Evolutionary conservation across 2,888 invertebrate species (phyloP).

Genomic region (Silvanus unidentatus): DNA sequence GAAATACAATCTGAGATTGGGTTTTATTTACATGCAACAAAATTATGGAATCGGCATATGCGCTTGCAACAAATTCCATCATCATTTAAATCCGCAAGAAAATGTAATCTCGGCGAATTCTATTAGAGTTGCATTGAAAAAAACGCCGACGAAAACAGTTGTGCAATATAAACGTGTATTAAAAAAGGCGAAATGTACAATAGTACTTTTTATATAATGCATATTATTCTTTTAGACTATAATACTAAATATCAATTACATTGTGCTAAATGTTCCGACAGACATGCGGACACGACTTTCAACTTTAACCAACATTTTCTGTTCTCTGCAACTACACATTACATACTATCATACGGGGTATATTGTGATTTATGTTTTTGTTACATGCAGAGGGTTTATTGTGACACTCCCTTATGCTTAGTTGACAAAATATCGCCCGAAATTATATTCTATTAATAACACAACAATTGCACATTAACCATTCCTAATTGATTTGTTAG

Average conservation of each 20-base stretch:
- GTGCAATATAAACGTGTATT: too few species aligned
- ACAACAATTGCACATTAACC: slow-evolving; percentile 36
- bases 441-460: slow-evolving; percentile 35
- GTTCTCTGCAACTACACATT: slow-evolving; percentile 4
- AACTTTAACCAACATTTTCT: slow-evolving; percentile 24
- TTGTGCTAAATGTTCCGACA: slow-evolving; percentile 25
- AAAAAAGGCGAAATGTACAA: too few species aligned
- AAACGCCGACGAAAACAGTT: too few species aligned
- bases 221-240: slow-evolving; percentile 1
- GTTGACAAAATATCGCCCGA: slow-evolving; percentile 36
- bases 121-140: too few species aligned
- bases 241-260: slow-evolving; percentile 19
- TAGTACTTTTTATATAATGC: too few species aligned
- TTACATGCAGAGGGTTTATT: slow-evolving; percentile 26
- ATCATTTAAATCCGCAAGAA: too few species aligned
- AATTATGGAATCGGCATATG: too few species aligned
- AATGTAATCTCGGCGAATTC: too few species aligned
- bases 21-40: too few species aligned
- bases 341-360: neutral
- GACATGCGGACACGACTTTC: slow-evolving; percentile 28
- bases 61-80: too few species aligned
- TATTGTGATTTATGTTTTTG: slow-evolving; percentile 35
- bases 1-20: too few species aligned
- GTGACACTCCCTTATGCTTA: slow-evolving; percentile 38
- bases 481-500: slow-evolving; percentile 35